These are phyloP conservation scores for Trachurus trachurus DNA, from an alignment of 2,797 vertebrate genomes.

Conservation along the genomic window DNA sequence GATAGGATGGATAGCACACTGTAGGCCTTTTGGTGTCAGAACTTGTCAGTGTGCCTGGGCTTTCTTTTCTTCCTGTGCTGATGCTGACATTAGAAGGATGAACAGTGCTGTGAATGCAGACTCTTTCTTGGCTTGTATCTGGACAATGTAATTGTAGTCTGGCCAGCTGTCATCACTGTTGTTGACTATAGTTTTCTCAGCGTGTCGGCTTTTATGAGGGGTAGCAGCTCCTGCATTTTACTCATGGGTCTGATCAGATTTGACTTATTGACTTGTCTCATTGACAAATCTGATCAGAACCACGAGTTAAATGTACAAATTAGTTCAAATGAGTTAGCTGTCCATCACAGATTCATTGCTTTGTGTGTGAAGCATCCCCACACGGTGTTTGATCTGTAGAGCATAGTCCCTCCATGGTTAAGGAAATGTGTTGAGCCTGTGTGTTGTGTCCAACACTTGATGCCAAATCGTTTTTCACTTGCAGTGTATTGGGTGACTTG, in stretches of 20 bases:
- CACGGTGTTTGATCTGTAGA: slow-evolving; percentile 16
- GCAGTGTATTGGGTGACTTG: slow-evolving; percentile 21
- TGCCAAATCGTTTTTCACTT: slow-evolving; percentile 33
- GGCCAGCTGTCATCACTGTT: slow-evolving; percentile 54
- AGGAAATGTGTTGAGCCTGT: slow-evolving; percentile 10
- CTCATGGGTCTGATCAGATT: slow-evolving; percentile 27
- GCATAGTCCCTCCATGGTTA: slow-evolving; percentile 11
- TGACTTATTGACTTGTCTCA: slow-evolving; percentile 30
- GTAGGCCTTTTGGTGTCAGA: neutral
- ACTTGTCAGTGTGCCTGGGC: slow-evolving; percentile 19
- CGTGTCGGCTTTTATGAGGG: slow-evolving; percentile 29
- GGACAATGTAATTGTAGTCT: slow-evolving; percentile 34
- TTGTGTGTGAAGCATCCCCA: slow-evolving; percentile 26
- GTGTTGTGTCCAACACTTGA: slow-evolving; percentile 34
- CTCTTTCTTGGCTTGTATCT: slow-evolving; percentile 27
- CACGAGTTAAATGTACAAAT: neutral
- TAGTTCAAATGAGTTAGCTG: slow-evolving; percentile 31
- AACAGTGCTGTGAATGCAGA: slow-evolving; percentile 35
- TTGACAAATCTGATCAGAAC: no score
- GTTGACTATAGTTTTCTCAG: slow-evolving; percentile 34
- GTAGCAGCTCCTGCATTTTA: slow-evolving; percentile 34
- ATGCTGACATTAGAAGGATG: slow-evolving; percentile 28
- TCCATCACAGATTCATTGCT: slow-evolving; percentile 31
- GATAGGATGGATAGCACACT: neutral
- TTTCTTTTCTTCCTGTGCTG: slow-evolving; percentile 1